Base-by-base conservation (phyloP, 2,888 invertebrate genomes). In the Oscheius sp. region DNA sequence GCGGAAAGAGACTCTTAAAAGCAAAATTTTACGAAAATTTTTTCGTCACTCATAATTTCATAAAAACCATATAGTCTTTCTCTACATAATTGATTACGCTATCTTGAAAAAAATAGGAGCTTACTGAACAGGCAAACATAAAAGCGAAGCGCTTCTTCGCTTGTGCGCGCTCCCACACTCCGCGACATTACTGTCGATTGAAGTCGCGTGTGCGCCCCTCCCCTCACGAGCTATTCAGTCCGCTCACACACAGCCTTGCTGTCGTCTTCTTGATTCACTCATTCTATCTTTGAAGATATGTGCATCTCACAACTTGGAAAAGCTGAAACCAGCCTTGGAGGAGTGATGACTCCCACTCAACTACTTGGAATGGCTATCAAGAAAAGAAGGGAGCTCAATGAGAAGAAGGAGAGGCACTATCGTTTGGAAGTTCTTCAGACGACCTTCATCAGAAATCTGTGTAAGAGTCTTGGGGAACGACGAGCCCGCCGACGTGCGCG, bases 381-480 rank as follows among this genome's bases (percentile, higher is more conserved):
- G 67, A 82, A 82, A 33, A 77, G 82, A 8, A 70, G 77, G 5
- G 69, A 66, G 12, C 67, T 80, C 6, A 70, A 49, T 67, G 62
- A 54, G 32, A 59, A 62, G 12, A 80, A 80, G 71, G 76, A 76
- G 8, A 69, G 80, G 12, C 65, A 77, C 65, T 73, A 74, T 54
- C 76, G 74, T 26, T 67, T 67, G 24, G 80, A 82, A 64, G 70
- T 80, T 30, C 73, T 82, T 51, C 78, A 80, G 67, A 77, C 78
- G 38, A 70, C 68, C 33, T 77, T 78, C 65, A 82, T 82, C 61
- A 75, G 77, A 59, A 73, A 77, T 51, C 71, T 81, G 68, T 81
- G 81, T 77, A 81, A 81, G 78, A 77, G 77, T 71, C 72, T 81
- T 72, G 80, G 81, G 65, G 80, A 79, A 65, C 68, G 78, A 64